These are phyloP conservation scores for Noctua comes DNA, from an alignment of 2,888 invertebrate genomes.

Conservation along the genomic window DNA sequence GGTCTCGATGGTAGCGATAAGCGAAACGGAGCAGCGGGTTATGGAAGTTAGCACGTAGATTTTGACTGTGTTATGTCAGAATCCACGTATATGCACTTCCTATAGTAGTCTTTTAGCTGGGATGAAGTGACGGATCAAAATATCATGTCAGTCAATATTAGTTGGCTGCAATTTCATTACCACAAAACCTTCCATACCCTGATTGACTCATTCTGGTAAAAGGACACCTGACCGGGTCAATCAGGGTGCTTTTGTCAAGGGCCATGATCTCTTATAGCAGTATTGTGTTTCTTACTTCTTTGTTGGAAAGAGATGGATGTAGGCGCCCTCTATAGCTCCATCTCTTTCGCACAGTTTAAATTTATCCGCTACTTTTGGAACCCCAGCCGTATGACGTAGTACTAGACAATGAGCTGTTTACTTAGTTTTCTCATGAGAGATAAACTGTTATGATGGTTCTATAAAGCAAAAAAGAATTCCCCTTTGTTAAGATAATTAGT, in stretches of 20 bases:
- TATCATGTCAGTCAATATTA: not conserved
- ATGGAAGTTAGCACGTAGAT: too few relatives aligned
- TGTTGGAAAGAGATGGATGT: not conserved
- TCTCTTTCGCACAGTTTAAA: not conserved
- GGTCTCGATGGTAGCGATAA: slow-evolving; percentile 2
- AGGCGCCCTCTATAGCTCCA: not conserved
- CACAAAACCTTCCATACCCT: not conserved
- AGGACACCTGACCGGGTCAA: not conserved
- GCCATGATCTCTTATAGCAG: not conserved
- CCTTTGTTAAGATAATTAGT: slow-evolving; percentile 37
- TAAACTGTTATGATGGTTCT: slow-evolving; percentile 30
- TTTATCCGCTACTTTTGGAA: not conserved
- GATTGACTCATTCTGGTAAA: too few relatives aligned
- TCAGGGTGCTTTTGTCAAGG: not conserved
- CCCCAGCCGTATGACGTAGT: slow-evolving; percentile 15
- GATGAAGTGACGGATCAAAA: not conserved
- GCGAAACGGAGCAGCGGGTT: not conserved
- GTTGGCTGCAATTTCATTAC: not conserved
- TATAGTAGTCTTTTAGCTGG: not conserved
- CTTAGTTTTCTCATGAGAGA: slow-evolving; percentile 42
- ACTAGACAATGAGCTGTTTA: slow-evolving; percentile 27
- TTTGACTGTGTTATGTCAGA: not conserved
- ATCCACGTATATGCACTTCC: not conserved
- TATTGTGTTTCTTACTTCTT: not conserved
- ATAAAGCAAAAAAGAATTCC: slow-evolving; percentile 21